These are phyloP conservation scores for Phenganax marumi DNA, from an alignment of 92 coral and sea anemone genomes.

Conservation along the genomic window DNA sequence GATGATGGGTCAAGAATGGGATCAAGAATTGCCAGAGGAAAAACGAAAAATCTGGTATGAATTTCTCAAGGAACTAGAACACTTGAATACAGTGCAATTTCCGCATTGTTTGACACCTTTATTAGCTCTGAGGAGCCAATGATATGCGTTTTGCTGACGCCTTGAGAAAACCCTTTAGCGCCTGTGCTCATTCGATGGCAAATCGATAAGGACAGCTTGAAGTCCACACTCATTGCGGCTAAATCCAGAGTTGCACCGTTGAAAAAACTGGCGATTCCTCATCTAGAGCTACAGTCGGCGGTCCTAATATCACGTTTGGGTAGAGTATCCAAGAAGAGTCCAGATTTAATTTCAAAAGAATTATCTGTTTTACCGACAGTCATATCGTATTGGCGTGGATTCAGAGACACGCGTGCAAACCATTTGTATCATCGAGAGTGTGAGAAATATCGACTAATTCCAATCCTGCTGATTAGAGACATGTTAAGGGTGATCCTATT, in stretches of 20 bases:
- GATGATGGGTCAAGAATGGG: slow-evolving; percentile 53
- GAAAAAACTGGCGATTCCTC: slow-evolving; percentile 61
- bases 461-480: neutral
- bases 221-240: slow-evolving; percentile 49
- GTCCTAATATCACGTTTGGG: slow-evolving; percentile 35
- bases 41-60: slow-evolving; percentile 31
- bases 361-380: slow-evolving; percentile 17
- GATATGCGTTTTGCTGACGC: slow-evolving; percentile 45
- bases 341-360: neutral
- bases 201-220: slow-evolving; percentile 19
- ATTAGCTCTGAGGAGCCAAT: slow-evolving; percentile 20
- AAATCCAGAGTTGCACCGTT: slow-evolving; percentile 70
- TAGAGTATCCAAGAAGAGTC: slow-evolving; percentile 33
- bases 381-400: slow-evolving; percentile 14
- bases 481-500: neutral
- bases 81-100: slow-evolving; percentile 34
- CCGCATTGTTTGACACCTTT: slow-evolving; percentile 26
- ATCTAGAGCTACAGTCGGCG: slow-evolving; percentile 57
- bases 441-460: neutral
- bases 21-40: slow-evolving; percentile 45
- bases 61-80: slow-evolving; percentile 46
- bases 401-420: neutral
- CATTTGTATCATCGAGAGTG: neutral
- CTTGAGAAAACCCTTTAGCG: slow-evolving; percentile 45
- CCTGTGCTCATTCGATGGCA: slow-evolving; percentile 52